These are phyloP conservation scores for Phyllostomus hastatus DNA, from an alignment of 2,113 vertebrate species.

Conservation along the genomic window DNA sequence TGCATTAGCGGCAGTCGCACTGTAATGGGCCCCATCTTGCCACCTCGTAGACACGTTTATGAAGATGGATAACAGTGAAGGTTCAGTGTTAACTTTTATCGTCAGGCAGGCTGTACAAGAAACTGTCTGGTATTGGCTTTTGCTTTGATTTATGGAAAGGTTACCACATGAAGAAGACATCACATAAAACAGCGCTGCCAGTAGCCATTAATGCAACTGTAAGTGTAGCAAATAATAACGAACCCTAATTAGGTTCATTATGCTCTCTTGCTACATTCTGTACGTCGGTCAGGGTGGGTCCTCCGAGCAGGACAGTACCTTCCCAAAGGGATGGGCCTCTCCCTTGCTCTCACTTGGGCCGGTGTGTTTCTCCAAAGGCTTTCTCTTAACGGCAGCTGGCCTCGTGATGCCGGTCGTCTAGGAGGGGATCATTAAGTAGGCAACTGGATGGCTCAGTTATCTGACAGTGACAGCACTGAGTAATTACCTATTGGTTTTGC, in stretches of 20 bases:
- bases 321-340: background rate
- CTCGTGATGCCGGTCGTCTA: background rate
- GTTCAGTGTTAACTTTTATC: constrained; percentile 80
- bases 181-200: constrained; percentile 71
- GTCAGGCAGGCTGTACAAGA: constrained; percentile 78
- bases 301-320: constrained; percentile 6
- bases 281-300: background rate
- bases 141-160: constrained; percentile 81
- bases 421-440: background rate
- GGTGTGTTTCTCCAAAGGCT: background rate
- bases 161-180: constrained; percentile 76
- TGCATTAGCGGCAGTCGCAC: constrained; percentile 64
- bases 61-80: constrained; percentile 80
- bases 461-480: background rate
- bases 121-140: constrained; percentile 75
- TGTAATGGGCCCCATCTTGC: constrained; percentile 57
- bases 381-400: background rate
- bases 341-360: background rate
- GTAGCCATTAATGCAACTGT: constrained; percentile 43
- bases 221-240: constrained; percentile 76
- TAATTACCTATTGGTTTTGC: constrained; percentile 17
- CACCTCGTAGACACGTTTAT: constrained; percentile 77
- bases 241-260: constrained; percentile 74
- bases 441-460: background rate
- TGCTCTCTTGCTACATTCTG: constrained; percentile 29